Base-by-base conservation (phyloP, 2,113 vertebrate species). In the Orycteropus afer region DNA sequence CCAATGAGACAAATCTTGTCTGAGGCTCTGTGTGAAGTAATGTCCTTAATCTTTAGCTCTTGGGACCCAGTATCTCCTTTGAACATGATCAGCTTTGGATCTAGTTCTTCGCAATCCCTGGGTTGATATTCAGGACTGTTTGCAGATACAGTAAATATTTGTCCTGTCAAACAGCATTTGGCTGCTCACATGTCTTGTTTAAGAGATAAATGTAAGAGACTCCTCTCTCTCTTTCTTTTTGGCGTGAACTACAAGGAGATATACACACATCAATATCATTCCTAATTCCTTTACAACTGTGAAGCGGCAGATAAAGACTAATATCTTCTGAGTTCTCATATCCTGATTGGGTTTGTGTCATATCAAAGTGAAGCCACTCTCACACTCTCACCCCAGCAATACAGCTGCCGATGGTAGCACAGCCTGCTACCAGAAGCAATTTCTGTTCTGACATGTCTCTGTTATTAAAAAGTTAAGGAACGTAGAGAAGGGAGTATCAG, bases 111-210 rank as follows among this genome's bases (percentile, higher is more conserved):
- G 0, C 5, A 57, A 1, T 93, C 69, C 34, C 34, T 87, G 63
- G 27, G 53, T 86, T 8, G 40, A 85, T 13, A 20, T 91, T 83
- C 61, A 82, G 77, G 69, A 32, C 73, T 81, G 27, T 94, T 84
- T 95, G 65, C 55, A 78, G 93, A 45, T 71, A 45, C 27, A 61
- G 77, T 94, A 95, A 96, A 95, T 96, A 95, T 97, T 96, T 95
- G 90, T 95, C 83, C 65, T 95, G 86, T 95, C 95, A 79, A 87
- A 90, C 18, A 20, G 59, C 95, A 86, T 97, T 96, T 93, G 57
- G 18, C 47, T 91, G 8, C 22, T 71, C 83, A 53, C 86, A 91
- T 67, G 82, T 97, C 95, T 97, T 97, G 69, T 74, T 93, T 88
- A 93, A 96, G 89, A 93, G 77, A 94, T 29, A 69, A 90, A 95